phyloP scores from a whole-genome alignment of 1,140 invertebrate genomes.

The Samia ricini region DNA sequence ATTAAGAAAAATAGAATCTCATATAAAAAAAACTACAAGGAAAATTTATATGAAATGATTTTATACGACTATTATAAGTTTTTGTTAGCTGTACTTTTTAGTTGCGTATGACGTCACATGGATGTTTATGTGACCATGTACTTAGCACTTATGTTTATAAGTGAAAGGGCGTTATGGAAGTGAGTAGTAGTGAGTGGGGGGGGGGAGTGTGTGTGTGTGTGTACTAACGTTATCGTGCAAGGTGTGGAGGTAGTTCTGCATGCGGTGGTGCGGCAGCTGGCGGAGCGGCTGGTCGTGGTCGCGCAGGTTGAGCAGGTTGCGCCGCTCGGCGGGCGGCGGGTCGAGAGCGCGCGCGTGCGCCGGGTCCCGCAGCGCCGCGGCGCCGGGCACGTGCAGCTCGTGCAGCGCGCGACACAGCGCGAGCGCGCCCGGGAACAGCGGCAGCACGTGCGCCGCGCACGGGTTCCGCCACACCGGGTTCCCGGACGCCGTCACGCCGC shows the following conservation, averaged over 20 bases:
- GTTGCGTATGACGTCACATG: too few species aligned
- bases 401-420: constrained; percentile 87
- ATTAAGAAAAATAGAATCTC: too few species aligned
- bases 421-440: constrained; percentile 87
- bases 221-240: constrained; percentile 58
- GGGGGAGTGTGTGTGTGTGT: too few species aligned
- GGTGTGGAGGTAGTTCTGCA: constrained; percentile 85
- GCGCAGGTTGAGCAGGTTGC: constrained; percentile 51
- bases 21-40: too few species aligned
- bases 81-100: too few species aligned
- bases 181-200: too few species aligned
- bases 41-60: too few species aligned
- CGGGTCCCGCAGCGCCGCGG: constrained; percentile 39
- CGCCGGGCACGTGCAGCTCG: constrained; percentile 86
- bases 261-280: constrained; percentile 82
- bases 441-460: constrained; percentile 88
- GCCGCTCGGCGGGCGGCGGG: constrained; percentile 48
- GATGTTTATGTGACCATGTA: too few species aligned
- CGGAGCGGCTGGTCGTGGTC: constrained; percentile 33
- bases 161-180: too few species aligned
- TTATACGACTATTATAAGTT: too few species aligned
- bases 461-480: constrained; percentile 91
- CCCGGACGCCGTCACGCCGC: constrained; percentile 84
- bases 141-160: too few species aligned
- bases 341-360: constrained; percentile 47